Evolutionary conservation across 2,113 vertebrate genomes (phyloP), one percentile per base, ranked within the genome.

Genomic region (Macroglossus sobrinus): DNA sequence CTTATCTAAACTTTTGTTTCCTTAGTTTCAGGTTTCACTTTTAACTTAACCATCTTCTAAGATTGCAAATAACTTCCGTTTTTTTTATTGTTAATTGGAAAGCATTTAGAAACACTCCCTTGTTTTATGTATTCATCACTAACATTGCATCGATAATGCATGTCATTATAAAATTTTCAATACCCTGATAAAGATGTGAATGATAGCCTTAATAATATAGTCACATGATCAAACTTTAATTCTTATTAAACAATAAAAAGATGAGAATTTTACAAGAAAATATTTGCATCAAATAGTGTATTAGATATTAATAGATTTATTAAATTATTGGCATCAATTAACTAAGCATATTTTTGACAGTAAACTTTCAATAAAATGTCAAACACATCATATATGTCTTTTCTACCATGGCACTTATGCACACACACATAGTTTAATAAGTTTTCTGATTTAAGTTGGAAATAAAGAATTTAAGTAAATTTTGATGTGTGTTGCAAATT

Each of bases 1-100:
- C 97, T 97, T 97, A 95, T 96, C 96, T 97, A 97, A 98, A 97
- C 82, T 94, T 97, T 97, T 96, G 95, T 97, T 98, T 97, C 96
- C 96, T 96, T 94, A 93, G 97, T 97, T 96, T 98, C 95, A 96
- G 47, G 66, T 98, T 98, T 96, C 96, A 92, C 79, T 96, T 96
- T 95, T 96, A 93, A 64, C 89, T 91, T 93, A 96, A 95, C 81
- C 64, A 88, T 97, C 84, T 92, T 93, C 78, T 93, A 75, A 89
- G 38, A 89, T 94, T 57, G 30, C 85, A 96, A 96, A 97, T 96
- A 94, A 96, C 94, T 97, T 96, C 93, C n/a, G 50, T 45, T 80
- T 95, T 95, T 95, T 78, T 91, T 57, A 80, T 91, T 93, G 45
- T 81, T 95, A 89, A 90, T 86, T 97, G 71, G 88, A 87, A 95